A percentile compares a stretch with the other conserved stretches of the same genome.
Conservation (phyloP, 2,888 invertebrate genomes). For the Rhingia campestris region DNA sequence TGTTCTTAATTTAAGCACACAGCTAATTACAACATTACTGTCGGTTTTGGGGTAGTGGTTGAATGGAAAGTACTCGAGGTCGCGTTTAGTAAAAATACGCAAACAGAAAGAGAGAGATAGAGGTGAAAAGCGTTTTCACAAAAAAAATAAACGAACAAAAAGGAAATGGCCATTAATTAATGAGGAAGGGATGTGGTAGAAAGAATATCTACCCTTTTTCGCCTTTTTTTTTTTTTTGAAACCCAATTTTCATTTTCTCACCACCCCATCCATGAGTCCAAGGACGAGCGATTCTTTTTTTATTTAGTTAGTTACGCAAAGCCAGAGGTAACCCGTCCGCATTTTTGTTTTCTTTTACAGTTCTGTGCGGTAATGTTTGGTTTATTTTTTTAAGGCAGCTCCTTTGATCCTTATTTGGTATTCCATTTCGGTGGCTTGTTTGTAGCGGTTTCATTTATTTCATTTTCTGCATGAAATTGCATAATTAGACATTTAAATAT, state of each 20-base stretch:
- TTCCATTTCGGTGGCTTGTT: constrained; percentile 24
- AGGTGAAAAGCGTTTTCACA: too few relatives aligned
- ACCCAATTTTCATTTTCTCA: constrained; percentile 5
- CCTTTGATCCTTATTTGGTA: constrained; percentile 33
- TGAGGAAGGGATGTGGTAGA: constrained; percentile 59
- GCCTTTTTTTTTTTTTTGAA: constrained; percentile 11
- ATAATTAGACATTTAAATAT: constrained; percentile 63
- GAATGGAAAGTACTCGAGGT: constrained; percentile 44
- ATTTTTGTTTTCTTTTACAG: constrained; percentile 11
- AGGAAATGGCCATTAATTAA: constrained; percentile 67
- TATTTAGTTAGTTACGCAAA: constrained; percentile 5
- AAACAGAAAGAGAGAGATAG: too few relatives aligned
- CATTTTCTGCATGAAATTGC: constrained; percentile 31
- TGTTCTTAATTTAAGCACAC: constrained; percentile 65
- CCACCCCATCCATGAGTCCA: neutral
- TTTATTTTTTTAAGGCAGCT: neutral
- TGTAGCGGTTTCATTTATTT: constrained; percentile 18
- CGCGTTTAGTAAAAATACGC: constrained; percentile 21
- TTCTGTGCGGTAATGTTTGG: constrained; percentile 1
- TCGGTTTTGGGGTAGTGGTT: constrained; percentile 17
- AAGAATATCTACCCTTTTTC: constrained; percentile 36
- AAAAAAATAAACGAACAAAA: constrained; percentile 17
- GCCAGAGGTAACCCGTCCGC: neutral
- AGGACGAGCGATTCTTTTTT: constrained; percentile 3
- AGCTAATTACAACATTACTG: constrained; percentile 64